Percentiles rank a stretch among this genome's conserved stretches.
Conservation (phyloP, 2,113 vertebrate species). For the Piaya cayana region DNA sequence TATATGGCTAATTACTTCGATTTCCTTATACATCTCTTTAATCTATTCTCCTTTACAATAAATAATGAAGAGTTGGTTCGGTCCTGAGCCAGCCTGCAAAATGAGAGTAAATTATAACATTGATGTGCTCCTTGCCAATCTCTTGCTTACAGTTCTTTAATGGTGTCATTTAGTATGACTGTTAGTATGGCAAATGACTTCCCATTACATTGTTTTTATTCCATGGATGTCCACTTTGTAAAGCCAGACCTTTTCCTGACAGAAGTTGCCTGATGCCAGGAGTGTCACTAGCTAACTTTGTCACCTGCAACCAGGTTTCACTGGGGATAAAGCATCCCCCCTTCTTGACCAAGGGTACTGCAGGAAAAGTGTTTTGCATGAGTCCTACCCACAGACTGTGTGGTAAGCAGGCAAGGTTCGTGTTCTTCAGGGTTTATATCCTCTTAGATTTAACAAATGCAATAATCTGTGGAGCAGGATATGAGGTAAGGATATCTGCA, state of each 20-base stretch:
- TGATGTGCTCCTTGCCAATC: background rate
- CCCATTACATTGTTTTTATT: background rate
- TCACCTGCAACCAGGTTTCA: background rate
- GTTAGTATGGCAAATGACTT: background rate
- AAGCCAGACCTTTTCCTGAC: background rate
- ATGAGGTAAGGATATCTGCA: background rate
- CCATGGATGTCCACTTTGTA: background rate
- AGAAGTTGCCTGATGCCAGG: background rate
- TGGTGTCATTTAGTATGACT: background rate
- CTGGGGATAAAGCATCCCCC: background rate
- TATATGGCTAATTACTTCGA: constrained; percentile 6
- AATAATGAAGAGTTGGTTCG: background rate
- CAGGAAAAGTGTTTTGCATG: fast-evolving
- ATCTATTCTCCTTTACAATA: background rate
- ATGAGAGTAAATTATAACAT: background rate
- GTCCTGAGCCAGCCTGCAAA: background rate
- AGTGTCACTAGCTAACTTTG: background rate
- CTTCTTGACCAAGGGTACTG: background rate
- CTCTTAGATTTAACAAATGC: background rate
- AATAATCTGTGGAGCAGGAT: background rate
- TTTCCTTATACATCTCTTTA: constrained; percentile 10
- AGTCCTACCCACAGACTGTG: background rate
- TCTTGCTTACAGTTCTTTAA: constrained; percentile 3
- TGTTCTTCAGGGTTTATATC: background rate
- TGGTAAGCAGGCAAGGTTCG: background rate